Conservation (phyloP, 2,113 vertebrate species). For the Corythoichthys intestinalis region DNA sequence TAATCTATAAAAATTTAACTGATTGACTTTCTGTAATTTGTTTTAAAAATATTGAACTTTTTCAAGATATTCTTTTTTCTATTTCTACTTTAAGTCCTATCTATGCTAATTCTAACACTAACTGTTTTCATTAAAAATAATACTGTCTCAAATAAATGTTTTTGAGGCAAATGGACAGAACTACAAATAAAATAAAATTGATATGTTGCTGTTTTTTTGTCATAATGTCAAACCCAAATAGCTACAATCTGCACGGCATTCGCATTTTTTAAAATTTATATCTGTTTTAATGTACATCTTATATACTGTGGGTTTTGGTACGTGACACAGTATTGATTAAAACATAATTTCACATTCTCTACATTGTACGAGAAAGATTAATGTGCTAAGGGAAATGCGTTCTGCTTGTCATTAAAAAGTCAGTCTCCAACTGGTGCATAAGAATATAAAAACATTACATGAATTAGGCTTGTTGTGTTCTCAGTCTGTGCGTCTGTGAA, state of each 20-base stretch:
- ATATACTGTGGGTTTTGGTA: background rate
- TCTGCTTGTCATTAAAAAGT: constrained; percentile 7
- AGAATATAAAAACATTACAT: constrained; percentile 48
- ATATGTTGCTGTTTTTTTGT: background rate
- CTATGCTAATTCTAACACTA: too few relatives aligned
- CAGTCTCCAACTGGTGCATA: constrained; percentile 29
- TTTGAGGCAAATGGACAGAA: too few relatives aligned
- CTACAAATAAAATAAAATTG: too few relatives aligned
- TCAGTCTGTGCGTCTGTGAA: constrained; percentile 49
- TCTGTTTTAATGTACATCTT: background rate
- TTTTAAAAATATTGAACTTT: too few relatives aligned
- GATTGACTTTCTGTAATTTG: too few relatives aligned
- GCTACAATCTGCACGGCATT: background rate
- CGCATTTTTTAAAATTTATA: background rate
- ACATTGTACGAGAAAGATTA: background rate
- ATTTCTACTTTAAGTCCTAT: too few relatives aligned
- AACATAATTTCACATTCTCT: background rate
- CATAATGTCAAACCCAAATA: background rate
- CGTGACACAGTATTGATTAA: background rate
- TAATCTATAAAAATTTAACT: too few relatives aligned
- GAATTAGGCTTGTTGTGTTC: constrained; percentile 55
- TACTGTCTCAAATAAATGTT: too few relatives aligned
- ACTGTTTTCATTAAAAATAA: too few relatives aligned
- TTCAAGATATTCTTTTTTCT: too few relatives aligned
- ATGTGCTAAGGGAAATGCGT: background rate